phyloP scores from a whole-genome alignment of 2,797 vertebrate genomes.

The Siniperca scherzeri region DNA sequence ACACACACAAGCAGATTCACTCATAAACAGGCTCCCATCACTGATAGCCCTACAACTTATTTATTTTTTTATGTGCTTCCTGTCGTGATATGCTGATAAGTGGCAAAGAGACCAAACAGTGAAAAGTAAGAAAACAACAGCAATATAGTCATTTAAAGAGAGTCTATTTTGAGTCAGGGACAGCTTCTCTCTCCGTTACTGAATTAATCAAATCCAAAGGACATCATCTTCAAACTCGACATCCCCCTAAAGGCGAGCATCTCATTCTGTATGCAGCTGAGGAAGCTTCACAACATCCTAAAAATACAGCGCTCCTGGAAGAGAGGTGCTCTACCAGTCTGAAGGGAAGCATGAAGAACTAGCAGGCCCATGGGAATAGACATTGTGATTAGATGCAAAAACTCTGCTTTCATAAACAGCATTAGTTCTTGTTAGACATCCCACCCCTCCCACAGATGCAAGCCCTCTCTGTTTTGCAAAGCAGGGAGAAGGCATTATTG shows the following conservation, averaged over 20 bases:
- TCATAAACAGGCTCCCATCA: conserved; percentile 72
- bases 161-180: conserved; percentile 88
- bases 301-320: conserved; percentile 98
- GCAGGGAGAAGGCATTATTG: conserved; percentile 68
- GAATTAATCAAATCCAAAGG: conserved; percentile 99
- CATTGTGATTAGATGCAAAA: conserved; percentile 94
- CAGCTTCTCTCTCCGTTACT: conserved; percentile 89
- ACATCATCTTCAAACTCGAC: conserved; percentile 99
- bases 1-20: conserved; percentile 52
- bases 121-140: conserved; percentile 86
- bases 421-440: conserved; percentile 89
- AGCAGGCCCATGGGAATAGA: conserved; percentile 93
- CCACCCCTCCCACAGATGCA: conserved; percentile 80
- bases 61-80: conserved; percentile 74
- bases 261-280: conserved; percentile 96
- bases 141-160: conserved; percentile 87
- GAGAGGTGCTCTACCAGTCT: conserved; percentile 93
- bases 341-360: conserved; percentile 93
- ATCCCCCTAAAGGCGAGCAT: conserved; percentile 97
- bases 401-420: conserved; percentile 94
- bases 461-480: conserved; percentile 76
- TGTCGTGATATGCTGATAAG: conserved; percentile 85
- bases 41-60: conserved; percentile 81
- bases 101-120: conserved; percentile 81
- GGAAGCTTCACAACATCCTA: conserved; percentile 97